Base-by-base conservation (phyloP, 2,113 vertebrate genomes). In the Amphiprion percula region DNA sequence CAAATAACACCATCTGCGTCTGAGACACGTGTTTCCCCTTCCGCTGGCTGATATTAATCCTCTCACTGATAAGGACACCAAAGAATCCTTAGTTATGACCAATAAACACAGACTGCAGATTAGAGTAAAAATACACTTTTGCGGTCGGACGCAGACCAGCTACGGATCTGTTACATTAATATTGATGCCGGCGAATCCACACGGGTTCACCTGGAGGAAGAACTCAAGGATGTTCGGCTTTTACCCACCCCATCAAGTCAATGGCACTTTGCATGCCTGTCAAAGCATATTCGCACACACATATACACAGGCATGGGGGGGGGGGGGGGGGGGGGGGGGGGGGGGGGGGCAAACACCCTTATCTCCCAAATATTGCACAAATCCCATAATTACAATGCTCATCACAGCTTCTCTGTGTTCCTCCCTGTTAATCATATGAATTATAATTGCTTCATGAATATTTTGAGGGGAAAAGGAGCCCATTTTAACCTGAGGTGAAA, bases 371-470 rank as follows among this genome's bases (percentile, higher is more conserved):
- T 80, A 82, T 66, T 68, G 61, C 56, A 53, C 66, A 90, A 88
- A 91, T 84, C 69, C 76, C 60, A 50, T 82, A 61, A 90, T 90
- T 90, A 90, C 68, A 66, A 86, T 85, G 86, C 88, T 85, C 71
- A 74, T 90, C 82, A 87, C 82, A 89, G 71, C 58, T 47, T 71
- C 33, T 67, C 64, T 80, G 64, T 60, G 55, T 80, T 77, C 67
- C 68, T 77, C 68, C 37, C 65, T 80, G 80, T 74, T 91, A 84
- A 90, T 86, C 79, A 53, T 55, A 60, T 70, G 85, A 86, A 89
- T 91, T 80, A 81, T 84, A 84, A 91, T 82, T 77, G 58, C 82
- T 80, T 89, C 79, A 87, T 91, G 78, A 88, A 91, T 90, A 90
- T 86, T 79, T 87, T 54, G 10, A 84, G 50, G 60, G 56, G 58